Evolutionary conservation across 2,888 invertebrate genomes (phyloP).

Genomic region (Xestia sexstrigata): DNA sequence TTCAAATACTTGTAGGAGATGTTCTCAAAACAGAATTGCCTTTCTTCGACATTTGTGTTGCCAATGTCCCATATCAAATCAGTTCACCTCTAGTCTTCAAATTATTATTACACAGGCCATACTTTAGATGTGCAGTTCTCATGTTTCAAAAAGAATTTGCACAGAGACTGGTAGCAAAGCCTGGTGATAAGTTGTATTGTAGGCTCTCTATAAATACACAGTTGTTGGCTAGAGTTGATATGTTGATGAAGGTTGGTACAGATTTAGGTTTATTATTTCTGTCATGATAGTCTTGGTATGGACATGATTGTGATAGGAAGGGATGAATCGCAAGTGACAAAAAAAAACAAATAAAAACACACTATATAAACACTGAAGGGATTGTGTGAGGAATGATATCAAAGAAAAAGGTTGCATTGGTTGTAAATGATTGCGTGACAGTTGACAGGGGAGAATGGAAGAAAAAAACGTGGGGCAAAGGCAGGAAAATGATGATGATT

Average conservation of each 20-base stretch:
- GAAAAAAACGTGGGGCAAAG: too few relatives aligned
- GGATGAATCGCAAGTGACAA: too few relatives aligned
- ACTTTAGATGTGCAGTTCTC: slow-evolving; percentile 98
- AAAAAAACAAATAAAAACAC: too few relatives aligned
- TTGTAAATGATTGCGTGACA: too few relatives aligned
- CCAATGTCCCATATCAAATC: slow-evolving; percentile 99
- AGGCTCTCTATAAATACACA: slow-evolving; percentile 99
- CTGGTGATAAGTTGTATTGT: slow-evolving; percentile 99
- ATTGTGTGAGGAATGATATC: too few relatives aligned
- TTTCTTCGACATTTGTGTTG: slow-evolving; percentile 99
- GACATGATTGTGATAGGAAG: too few relatives aligned
- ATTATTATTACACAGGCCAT: slow-evolving; percentile 95
- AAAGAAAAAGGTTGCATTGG: too few relatives aligned
- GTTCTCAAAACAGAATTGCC: slow-evolving; percentile 98
- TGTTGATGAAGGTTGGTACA: slow-evolving; percentile 96
- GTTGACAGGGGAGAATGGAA: too few relatives aligned
- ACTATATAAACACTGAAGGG: too few relatives aligned
- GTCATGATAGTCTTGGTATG: background rate
- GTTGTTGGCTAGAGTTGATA: slow-evolving; percentile 97
- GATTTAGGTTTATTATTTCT: background rate
- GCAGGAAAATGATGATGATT: background rate
- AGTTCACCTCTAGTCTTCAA: slow-evolving; percentile 99
- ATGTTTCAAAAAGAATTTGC: slow-evolving; percentile 99
- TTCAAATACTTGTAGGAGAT: slow-evolving; percentile 98
- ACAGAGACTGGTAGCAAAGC: slow-evolving; percentile 98